Percentiles rank a stretch among this genome's conserved stretches.
Evolutionary conservation across 2,113 vertebrate species (phyloP).

Genomic region (Varanus salvator): DNA sequence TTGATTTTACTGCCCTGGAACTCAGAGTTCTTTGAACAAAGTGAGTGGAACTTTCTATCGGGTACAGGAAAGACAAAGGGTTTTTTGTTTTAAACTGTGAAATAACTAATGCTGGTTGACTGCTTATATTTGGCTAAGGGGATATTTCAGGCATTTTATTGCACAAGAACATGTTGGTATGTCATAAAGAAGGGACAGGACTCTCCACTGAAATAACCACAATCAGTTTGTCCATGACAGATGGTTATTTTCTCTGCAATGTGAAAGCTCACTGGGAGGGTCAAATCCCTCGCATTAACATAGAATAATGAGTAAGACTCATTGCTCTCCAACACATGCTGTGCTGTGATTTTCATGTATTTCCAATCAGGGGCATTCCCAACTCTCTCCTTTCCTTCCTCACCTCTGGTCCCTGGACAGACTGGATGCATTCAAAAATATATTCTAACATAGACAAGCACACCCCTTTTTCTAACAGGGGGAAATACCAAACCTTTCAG

Average conservation of each 20-base stretch:
- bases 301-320: conserved; percentile 68
- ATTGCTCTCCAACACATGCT: conserved; percentile 48
- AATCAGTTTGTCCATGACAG: conserved; percentile 64
- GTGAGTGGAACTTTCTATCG: background rate
- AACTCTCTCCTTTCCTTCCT: conserved; percentile 42
- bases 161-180: conserved; percentile 55
- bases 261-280: conserved; percentile 63
- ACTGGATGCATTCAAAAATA: conserved; percentile 55
- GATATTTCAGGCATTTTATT: conserved; percentile 33
- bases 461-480: background rate
- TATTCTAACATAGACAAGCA: conserved; percentile 35
- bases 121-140: fast-evolving
- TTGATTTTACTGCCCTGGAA: background rate
- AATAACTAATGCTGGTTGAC: background rate
- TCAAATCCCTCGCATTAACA: conserved; percentile 68
- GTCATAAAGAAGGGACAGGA: conserved; percentile 60
- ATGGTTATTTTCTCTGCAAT: conserved; percentile 70
- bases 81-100: background rate
- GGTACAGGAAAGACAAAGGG: background rate
- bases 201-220: conserved; percentile 72
- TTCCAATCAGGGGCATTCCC: conserved; percentile 65
- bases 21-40: background rate
- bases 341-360: conserved; percentile 71
- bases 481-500: conserved; percentile 35
- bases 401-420: conserved; percentile 42